phyloP scores from a whole-genome alignment of 2,797 vertebrate genomes.

The Coreius guichenoti region DNA sequence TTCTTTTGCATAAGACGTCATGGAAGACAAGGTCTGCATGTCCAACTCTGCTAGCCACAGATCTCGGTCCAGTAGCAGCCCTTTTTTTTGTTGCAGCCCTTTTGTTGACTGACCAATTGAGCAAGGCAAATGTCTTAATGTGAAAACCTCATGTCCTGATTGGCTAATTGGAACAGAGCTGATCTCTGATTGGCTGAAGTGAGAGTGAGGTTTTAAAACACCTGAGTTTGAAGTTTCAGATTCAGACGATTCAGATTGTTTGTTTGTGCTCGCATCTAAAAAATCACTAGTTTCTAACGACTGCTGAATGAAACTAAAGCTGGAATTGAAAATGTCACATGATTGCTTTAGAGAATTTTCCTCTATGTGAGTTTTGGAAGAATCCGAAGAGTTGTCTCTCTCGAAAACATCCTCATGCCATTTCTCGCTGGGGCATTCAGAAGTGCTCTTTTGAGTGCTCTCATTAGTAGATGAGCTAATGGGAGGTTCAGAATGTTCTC shows the following conservation, averaged over 20 bases:
- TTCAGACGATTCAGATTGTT: background rate
- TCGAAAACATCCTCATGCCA: conserved; percentile 8
- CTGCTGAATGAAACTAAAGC: conserved; percentile 90
- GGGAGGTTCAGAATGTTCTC: conserved; percentile 57
- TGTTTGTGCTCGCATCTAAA: conserved; percentile 35
- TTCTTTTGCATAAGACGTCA: conserved; percentile 13
- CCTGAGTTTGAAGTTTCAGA: background rate
- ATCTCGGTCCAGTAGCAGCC: conserved; percentile 45
- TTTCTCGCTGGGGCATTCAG: background rate
- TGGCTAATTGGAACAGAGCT: background rate
- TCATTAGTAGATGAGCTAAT: conserved; percentile 44
- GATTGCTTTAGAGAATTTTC: conserved; percentile 2
- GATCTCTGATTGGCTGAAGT: conserved; percentile 14
- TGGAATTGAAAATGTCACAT: conserved; percentile 79
- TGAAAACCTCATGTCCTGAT: conserved; percentile 7
- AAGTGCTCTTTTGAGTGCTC: background rate
- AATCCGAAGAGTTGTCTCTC: background rate
- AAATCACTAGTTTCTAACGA: conserved; percentile 73
- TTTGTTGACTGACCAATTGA: conserved; percentile 42
- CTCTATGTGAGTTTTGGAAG: conserved; percentile 10
- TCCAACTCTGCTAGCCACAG: conserved; percentile 65
- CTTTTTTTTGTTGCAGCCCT: conserved; percentile 54
- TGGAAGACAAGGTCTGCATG: conserved; percentile 27
- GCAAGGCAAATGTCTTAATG: background rate
- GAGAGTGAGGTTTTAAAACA: background rate